Base-by-base conservation (phyloP, 1,140 invertebrate species). In the Halictus rubicundus region DNA sequence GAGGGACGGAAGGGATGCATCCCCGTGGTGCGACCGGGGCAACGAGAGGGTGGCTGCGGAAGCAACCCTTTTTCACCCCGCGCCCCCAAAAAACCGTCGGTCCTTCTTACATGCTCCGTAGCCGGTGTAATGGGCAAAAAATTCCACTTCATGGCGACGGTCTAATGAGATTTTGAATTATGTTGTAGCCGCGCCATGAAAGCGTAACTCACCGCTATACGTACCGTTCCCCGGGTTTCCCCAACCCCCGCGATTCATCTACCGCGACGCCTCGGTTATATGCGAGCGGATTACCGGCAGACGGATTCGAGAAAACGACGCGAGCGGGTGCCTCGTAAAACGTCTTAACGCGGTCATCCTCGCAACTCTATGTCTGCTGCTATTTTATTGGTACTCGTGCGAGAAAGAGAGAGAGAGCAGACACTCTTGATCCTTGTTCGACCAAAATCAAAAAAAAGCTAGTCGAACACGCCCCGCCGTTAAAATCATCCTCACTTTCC, bases 131-230 rank as follows among this genome's bases (percentile, higher is more conserved):
- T 86, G 84, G 85, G 87, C 86, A 91, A 91, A 92, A 91, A 91
- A 91, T 89, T 89, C 78, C 88, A 89, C 87, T 90, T 84, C 84
- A 82, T 84, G 86, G 83, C 84, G 84, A 83, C 79, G 82, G 79
- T 91, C 87, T 91, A 92, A 92, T 90, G 89, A 91, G 90, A 92
- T 92, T 91, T 91, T 90, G 88, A 91, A 92, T 91, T 91, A 92
- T 88, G 85, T 82, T 86, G 84, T 85, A 89, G 85, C 90, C 90
- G 88, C 86, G 84, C 69, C n/a, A 59, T 37, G 27, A 37, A 37
- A 63, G 27, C 27, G 52, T 46, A 75, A 74, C 82, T 52, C 25
- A 70, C 16, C 5, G 32, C 32, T 32, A 3, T 32, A 32, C 42
- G 12, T 14, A 46, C 39, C 70, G 70, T 39, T 46, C 25, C 37